Evolutionary conservation across 1,140 invertebrate species (phyloP), one percentile per base, ranked within the genome.

Genomic region (Pemphigus obesinymphae): DNA sequence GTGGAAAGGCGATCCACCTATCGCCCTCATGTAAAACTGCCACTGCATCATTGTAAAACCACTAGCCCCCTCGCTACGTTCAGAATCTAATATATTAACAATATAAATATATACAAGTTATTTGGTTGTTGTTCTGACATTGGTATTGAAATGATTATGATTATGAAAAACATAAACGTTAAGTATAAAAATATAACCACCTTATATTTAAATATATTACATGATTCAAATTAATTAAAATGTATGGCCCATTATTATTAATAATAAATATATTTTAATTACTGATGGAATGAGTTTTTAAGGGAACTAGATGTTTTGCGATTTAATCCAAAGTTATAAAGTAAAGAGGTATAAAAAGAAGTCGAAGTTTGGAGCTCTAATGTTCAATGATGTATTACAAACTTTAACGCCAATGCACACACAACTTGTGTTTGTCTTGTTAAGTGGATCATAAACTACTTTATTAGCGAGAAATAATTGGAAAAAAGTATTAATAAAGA

Each of bases 331-430:
- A 73, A 73, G 26, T 73, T 50, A 11, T 73, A 31, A 31, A 50
- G 29, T 73, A 34, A 31, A 13, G 43, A 31, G 17, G 8, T 4
- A 17, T 26, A 29, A 43, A 72, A 73, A 31, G 11, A 29, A 45
- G 8, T 20, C 26, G 7, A 50, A 50, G 31, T 70, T 70, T 29
- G 37, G n/a, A 70, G 7, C 31, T 50, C 4, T 6, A 50, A 73
- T 31, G 70, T 73, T 73, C 68, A 48, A 50, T 50, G 43, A 73
- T 73, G 26, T 73, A 50, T 73, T 73, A 73, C 26, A 73, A 73
- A 73, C 26, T 73, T 29, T 50, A 15, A 72, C 68, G 43, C 45
- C 31, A 73, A 26, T 50, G 26, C 8, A 48, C 45, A 73, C 50
- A 50, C 45, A 73, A 50, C 29, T 17, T 20, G 29, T 50, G 26